Evolutionary conservation across 1,140 invertebrate genomes (phyloP).

Genomic region (Caenorhabditis briggsae): DNA sequence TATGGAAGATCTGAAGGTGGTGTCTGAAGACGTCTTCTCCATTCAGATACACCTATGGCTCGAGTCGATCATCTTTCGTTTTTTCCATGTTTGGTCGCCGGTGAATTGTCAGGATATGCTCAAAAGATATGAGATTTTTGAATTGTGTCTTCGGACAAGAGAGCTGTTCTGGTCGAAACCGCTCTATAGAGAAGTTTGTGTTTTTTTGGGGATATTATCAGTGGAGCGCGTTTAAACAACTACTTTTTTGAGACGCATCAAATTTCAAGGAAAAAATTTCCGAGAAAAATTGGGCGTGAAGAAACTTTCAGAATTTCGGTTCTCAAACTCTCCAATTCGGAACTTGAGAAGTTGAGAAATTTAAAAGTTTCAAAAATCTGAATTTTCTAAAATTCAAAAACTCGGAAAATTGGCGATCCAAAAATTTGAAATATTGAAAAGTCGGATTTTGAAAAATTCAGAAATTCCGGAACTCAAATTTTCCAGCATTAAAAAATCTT

Average conservation of each 20-base stretch:
- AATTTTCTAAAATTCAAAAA: no score
- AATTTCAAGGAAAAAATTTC: background rate
- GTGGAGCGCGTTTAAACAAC: no score
- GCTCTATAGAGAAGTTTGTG: slow-evolving; percentile 8
- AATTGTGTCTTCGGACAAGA: slow-evolving; percentile 70
- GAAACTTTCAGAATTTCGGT: no score
- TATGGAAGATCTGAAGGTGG: background rate
- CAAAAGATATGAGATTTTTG: slow-evolving; percentile 66
- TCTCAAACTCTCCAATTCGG: no score
- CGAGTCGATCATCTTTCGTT: slow-evolving; percentile 60
- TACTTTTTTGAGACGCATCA: no score
- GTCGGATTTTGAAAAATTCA: no score
- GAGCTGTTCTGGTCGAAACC: slow-evolving; percentile 70
- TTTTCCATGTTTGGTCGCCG: slow-evolving; percentile 68
- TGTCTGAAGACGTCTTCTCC: background rate
- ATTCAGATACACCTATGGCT: slow-evolving; percentile 56
- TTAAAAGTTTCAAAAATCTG: no score
- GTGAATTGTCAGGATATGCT: slow-evolving; percentile 68
- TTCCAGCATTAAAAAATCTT: no score
- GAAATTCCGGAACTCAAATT: slow-evolving; percentile 47
- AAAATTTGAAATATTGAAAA: no score
- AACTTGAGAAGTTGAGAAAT: no score
- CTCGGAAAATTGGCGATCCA: no score
- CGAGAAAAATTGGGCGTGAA: background rate
- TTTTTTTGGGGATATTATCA: background rate